phyloP scores from a whole-genome alignment of 2,797 vertebrate species.

The Corythornis leucogaster region DNA sequence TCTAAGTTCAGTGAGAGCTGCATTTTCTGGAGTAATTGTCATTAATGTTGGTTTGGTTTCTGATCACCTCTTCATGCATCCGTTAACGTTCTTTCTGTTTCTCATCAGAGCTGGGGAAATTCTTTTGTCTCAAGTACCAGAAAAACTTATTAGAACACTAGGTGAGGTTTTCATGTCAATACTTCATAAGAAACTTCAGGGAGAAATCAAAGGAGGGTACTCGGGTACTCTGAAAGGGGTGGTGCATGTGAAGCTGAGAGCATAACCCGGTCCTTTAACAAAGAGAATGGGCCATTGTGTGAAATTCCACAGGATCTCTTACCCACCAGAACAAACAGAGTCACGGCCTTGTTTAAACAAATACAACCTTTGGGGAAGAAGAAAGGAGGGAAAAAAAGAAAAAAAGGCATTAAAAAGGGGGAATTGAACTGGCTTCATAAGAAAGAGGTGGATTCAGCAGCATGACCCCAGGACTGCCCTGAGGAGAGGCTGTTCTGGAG shows the following conservation, averaged over 20 bases:
- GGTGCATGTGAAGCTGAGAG: background rate
- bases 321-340: background rate
- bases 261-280: background rate
- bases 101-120: background rate
- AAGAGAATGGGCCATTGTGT: background rate
- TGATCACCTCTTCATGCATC: background rate
- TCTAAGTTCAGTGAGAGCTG: background rate
- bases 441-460: background rate
- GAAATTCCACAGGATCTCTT: background rate
- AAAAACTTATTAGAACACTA: background rate
- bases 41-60: background rate
- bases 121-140: background rate
- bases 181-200: background rate
- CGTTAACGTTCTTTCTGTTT: background rate
- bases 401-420: rapidly evolving
- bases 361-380: background rate
- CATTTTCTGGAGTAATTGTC: background rate
- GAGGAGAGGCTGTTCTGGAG: background rate
- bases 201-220: background rate
- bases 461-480: rapidly evolving
- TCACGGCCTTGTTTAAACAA: background rate
- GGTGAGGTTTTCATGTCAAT: background rate
- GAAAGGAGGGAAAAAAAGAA: no score
- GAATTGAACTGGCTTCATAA: background rate
- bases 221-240: background rate